Conservation (phyloP, 2,113 vertebrate genomes). For the Trochalopteron elliotii region DNA sequence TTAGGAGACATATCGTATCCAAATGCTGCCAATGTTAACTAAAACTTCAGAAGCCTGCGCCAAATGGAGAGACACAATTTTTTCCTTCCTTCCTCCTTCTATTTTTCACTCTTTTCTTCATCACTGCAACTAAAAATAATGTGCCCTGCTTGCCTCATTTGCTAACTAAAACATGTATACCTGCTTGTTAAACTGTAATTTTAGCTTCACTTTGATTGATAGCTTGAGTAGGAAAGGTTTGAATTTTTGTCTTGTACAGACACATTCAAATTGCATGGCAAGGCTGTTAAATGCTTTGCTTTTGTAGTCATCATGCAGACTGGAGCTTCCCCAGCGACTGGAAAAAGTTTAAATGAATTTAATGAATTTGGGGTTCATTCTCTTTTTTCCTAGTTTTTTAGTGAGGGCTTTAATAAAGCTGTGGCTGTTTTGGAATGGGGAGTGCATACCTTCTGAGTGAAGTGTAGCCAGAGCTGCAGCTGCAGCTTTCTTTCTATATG, state of each 20-base stretch:
- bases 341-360: conserved; percentile 28
- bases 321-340: background rate
- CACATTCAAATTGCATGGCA: conserved; percentile 11
- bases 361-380: background rate
- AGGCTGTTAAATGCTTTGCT: background rate
- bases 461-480: conserved; percentile 50
- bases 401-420: background rate
- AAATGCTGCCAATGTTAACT: conserved; percentile 17
- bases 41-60: conserved; percentile 11
- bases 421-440: background rate
- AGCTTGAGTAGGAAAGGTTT: conserved; percentile 20
- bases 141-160: conserved; percentile 25
- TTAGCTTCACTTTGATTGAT: conserved; percentile 57
- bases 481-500: background rate
- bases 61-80: background rate
- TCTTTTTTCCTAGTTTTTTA: background rate
- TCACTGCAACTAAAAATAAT: conserved; percentile 39
- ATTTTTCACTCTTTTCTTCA: conserved; percentile 44
- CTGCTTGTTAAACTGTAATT: conserved; percentile 50
- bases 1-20: background rate
- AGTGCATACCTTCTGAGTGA: conserved; percentile 29
- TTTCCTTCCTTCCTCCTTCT: conserved; percentile 42
- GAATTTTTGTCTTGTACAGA: conserved; percentile 26
- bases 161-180: conserved; percentile 42
- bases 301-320: background rate